Conservation (phyloP, 2,797 vertebrate genomes). For the Lagorchestes hirsutus region DNA sequence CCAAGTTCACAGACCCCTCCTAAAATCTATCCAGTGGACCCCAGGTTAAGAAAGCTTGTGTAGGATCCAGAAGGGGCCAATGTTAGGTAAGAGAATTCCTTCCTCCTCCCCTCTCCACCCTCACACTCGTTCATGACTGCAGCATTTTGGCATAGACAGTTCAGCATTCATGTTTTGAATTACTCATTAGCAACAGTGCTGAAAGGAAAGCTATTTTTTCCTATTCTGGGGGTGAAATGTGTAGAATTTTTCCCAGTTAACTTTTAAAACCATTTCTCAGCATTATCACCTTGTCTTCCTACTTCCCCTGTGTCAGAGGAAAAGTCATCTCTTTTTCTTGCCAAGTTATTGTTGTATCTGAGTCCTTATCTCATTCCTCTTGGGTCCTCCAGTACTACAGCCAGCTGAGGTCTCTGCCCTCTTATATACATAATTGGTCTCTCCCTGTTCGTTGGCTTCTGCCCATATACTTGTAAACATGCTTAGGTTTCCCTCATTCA, state of each 20-base stretch:
- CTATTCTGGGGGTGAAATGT: neutral
- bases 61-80: neutral
- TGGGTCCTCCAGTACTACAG: neutral
- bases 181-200: neutral
- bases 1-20: neutral
- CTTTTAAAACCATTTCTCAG: neutral
- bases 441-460: neutral
- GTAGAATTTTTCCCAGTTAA: neutral
- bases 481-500: neutral
- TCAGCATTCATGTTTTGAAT: neutral
- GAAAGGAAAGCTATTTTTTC: neutral
- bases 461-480: neutral
- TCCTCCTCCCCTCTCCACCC: neutral
- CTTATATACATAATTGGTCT: neutral
- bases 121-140: neutral
- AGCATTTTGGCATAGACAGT: conserved; percentile 28
- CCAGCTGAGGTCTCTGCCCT: neutral
- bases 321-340: neutral
- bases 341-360: neutral
- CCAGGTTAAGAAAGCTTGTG: neutral
- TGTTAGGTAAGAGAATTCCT: neutral
- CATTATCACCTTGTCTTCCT: neutral
- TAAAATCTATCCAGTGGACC: neutral
- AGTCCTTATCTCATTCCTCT: neutral
- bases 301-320: neutral